Evolutionary conservation across 92 coral and sea anemone genomes (phyloP), one percentile per base, ranked within the genome.

Genomic region (Pocillopora grandis): DNA sequence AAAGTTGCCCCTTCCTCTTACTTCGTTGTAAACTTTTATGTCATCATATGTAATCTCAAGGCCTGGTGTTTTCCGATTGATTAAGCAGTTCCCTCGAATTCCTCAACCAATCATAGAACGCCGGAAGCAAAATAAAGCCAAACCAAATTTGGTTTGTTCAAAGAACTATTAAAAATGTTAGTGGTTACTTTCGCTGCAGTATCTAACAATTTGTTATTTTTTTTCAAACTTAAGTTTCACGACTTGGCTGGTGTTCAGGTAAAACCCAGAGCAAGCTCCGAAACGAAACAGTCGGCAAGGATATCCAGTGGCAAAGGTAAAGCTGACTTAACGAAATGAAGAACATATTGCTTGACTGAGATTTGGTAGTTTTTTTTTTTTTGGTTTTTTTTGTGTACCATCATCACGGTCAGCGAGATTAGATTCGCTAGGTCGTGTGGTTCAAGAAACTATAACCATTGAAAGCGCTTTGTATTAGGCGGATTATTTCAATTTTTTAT

Each of bases 161-260:
- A 33, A 35, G 8, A 2, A 35, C 42, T 16, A 68, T 49, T 42
- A 36, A 70, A 13, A 2, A 36, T 18, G 73, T 35, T 33, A 36
- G 20, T 70, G 2, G n/a, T 18, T 31, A 1, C 17, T 9, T 27
- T 27, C 0, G 18, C 16, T 59, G 18, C 62, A 59, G 14, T 12
- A 59, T 16, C 55, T 64, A 9, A 31, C 9, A 6, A 17, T 42
- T n/a, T 35, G 36, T 60, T 16, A 12, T 67, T 67, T 61, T 2
- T n/a, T 23, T 15, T 72, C 4, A 19, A n/a, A 31, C 49, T 61
- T 15, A 5, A 83, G 86, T 62, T 83, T 63, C 86, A 83, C 19
- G 80, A 83, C 67, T 62, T 83, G 13, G 86, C 79, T 15, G 72
- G 72, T 52, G 80, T 72, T 33, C 72, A 62, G 64, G 73, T 49